Evolutionary conservation across 2,797 vertebrate genomes (phyloP), one percentile per base, ranked within the genome.

Genomic region (Poecile montanus): DNA sequence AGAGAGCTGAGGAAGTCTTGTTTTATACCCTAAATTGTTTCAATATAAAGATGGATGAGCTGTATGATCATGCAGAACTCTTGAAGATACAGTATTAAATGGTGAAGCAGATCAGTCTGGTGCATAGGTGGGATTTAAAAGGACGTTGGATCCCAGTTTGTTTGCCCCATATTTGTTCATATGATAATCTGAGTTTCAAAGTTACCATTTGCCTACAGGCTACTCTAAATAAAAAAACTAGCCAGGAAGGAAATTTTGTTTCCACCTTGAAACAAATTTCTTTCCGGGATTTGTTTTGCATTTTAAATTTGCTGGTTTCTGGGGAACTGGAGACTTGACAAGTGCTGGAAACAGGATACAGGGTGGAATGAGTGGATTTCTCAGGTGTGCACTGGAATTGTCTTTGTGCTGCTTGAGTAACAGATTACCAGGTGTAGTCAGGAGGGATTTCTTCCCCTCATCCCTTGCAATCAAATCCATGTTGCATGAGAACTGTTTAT

Each of bases 341-440:
- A 77, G 45, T 57, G 53, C 38, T 67, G 50, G 68, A 67, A 96
- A 89, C 85, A 91, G 94, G 89, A 94, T 94, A 62, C 38, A 38
- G 79, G 14, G 44, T 74, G 27, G 27, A 65, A 54, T 54, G 54
- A 91, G 85, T 54, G 73, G 60, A 44, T 92, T 88, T 89, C 70
- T 89, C 73, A 72, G 94, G 80, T 95, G 79, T 70, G 68, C 68
- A 48, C 82, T 84, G 85, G 76, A 93, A 94, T 77, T 85, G 62
- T 61, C 63, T 85, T 77, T 0, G 2, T 63, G 42, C 75, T 68
- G 36, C 27, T 62, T 92, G 68, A 63, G 65, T 71, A 91, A 80
- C 16, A 71, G 56, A 56, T 81, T 70, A n/a, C 85, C 82, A 72
- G 62, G 51, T 80, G 57, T 61, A 78, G 56, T 44, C 74, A 95